These are phyloP conservation scores for Periophthalmus magnuspinnatus DNA, from an alignment of 2,797 vertebrate species.

Conservation along the genomic window DNA sequence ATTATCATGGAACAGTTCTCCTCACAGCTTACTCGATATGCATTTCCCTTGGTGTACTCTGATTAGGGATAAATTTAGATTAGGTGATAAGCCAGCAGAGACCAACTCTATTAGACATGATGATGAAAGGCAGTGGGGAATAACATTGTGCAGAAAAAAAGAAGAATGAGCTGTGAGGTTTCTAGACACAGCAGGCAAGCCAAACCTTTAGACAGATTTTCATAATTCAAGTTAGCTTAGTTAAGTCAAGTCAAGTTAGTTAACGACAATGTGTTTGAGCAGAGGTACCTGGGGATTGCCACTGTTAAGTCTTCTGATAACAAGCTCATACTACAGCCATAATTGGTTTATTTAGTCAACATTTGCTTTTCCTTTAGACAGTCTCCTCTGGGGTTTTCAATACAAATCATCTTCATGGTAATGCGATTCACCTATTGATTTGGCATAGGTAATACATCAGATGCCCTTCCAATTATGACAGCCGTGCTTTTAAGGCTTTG, in stretches of 20 bases:
- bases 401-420: neutral
- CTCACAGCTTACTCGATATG: constrained; percentile 13
- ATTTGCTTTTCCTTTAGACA: constrained; percentile 13
- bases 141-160: constrained; percentile 19
- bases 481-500: neutral
- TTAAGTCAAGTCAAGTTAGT: no score
- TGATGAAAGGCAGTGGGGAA: constrained; percentile 19
- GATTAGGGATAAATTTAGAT: constrained; percentile 12
- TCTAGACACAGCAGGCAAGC: constrained; percentile 39
- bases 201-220: constrained; percentile 49
- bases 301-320: constrained; percentile 17
- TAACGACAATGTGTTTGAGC: constrained; percentile 43
- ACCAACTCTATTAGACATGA: constrained; percentile 13
- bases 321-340: constrained; percentile 30
- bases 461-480: neutral
- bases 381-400: neutral
- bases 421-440: neutral
- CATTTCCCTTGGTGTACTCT: constrained; percentile 1
- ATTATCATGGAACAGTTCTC: constrained; percentile 21
- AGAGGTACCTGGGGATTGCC: constrained; percentile 21
- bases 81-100: constrained; percentile 7
- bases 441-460: neutral
- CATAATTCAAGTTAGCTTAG: constrained; percentile 36
- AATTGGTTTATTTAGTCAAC: constrained; percentile 27
- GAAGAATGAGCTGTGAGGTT: constrained; percentile 17